Percentiles rank a stretch among this genome's conserved stretches.
phyloP scores from a whole-genome alignment of 92 coral and sea anemone genomes.

The Zoanthus solanderi region DNA sequence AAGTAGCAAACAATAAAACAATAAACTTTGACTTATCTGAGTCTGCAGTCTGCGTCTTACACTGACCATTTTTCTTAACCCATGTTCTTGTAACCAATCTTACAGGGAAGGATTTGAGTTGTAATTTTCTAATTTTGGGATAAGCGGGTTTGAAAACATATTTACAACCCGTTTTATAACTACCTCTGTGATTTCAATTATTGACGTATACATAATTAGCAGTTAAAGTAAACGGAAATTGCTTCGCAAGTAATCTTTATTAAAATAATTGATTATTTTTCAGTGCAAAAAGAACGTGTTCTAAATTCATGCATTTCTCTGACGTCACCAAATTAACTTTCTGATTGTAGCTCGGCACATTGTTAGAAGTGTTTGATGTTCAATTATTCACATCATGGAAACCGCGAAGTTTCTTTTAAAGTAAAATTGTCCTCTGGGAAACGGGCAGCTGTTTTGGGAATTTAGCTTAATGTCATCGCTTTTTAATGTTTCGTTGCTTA shows the following conservation, averaged over 20 bases:
- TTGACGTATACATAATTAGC: neutral
- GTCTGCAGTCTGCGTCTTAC: too few species aligned
- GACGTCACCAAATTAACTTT: constrained; percentile 11
- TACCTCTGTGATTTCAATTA: too few species aligned
- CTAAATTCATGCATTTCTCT: constrained; percentile 1
- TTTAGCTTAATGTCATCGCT: neutral
- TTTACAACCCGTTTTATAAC: too few species aligned
- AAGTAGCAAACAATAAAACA: too few species aligned
- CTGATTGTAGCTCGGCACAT: neutral
- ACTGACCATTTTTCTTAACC: too few species aligned
- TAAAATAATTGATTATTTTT: neutral
- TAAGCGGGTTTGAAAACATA: too few species aligned
- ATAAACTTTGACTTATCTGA: too few species aligned
- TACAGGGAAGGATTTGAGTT: too few species aligned
- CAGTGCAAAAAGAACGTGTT: neutral
- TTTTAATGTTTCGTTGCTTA: neutral
- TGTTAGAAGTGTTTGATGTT: neutral
- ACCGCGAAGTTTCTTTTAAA: constrained; percentile 18
- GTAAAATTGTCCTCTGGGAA: constrained; percentile 26
- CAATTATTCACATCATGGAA: constrained; percentile 34
- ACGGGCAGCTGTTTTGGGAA: constrained; percentile 39
- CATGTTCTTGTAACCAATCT: too few species aligned
- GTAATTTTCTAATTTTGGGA: too few species aligned
- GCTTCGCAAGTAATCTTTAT: too few species aligned
- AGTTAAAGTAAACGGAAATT: too few species aligned